phyloP scores from a whole-genome alignment of 2,888 invertebrate species.

The Polydrusus tereticollis region DNA sequence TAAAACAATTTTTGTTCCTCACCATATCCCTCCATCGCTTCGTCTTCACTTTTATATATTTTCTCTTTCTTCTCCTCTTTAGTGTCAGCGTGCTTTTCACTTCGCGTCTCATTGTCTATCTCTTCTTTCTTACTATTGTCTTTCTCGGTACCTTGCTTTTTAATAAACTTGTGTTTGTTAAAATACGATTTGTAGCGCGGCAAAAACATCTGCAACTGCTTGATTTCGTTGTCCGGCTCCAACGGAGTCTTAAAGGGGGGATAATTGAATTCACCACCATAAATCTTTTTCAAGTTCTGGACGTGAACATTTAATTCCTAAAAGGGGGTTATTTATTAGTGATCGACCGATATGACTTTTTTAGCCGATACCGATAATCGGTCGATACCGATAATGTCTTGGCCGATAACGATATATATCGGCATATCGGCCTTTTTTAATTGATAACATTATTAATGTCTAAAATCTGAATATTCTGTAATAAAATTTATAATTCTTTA shows the following conservation, averaged over 20 bases:
- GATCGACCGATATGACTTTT: neutral
- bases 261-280: constrained; percentile 81
- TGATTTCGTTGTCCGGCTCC: constrained; percentile 73
- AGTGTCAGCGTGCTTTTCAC: neutral
- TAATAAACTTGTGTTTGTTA: constrained; percentile 15
- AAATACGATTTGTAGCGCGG: constrained; percentile 62
- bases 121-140: constrained; percentile 14
- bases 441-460: too few relatives aligned
- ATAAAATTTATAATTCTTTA: too few relatives aligned
- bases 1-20: constrained; percentile 4
- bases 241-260: constrained; percentile 79
- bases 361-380: too few relatives aligned
- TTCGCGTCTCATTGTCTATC: neutral
- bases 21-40: constrained; percentile 60
- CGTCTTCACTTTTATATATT: constrained; percentile 23
- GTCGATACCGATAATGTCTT: too few relatives aligned
- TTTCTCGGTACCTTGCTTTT: constrained; percentile 2
- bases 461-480: too few relatives aligned
- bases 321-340: constrained; percentile 36
- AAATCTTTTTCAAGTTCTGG: constrained; percentile 77
- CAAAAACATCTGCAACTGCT: constrained; percentile 77
- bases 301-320: constrained; percentile 85
- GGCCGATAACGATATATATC: too few relatives aligned
- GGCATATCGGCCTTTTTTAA: too few relatives aligned
- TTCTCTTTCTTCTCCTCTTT: constrained; percentile 5